These are phyloP conservation scores for Dipodomys stephensi DNA, from an alignment of 2,113 vertebrate species.

Conservation along the genomic window DNA sequence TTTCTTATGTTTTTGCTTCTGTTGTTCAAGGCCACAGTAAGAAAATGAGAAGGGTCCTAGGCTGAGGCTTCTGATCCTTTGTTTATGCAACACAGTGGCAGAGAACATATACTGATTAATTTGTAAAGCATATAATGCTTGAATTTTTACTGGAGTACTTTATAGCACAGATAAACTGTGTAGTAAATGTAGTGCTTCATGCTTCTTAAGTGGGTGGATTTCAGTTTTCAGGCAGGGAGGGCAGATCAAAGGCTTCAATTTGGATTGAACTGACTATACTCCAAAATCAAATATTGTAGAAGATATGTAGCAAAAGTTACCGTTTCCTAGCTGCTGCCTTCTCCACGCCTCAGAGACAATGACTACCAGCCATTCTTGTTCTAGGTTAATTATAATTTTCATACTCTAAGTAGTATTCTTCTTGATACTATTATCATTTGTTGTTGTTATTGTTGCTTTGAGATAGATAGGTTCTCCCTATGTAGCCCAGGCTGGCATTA, in stretches of 20 bases:
- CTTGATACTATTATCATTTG: neutral
- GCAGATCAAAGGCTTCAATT: neutral
- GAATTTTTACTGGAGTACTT: neutral
- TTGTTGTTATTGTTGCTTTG: too few relatives aligned
- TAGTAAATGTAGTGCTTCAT: neutral
- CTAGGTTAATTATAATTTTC: neutral
- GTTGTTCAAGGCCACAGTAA: neutral
- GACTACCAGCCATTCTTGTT: neutral
- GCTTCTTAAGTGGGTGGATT: neutral
- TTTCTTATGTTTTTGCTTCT: slow-evolving; percentile 2
- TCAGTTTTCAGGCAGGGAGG: neutral
- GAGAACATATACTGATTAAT: neutral
- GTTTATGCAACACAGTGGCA: neutral
- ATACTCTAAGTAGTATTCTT: neutral
- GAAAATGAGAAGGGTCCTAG: neutral
- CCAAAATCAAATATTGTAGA: neutral
- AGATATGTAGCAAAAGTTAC: neutral
- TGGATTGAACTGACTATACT: neutral
- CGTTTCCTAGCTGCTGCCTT: neutral
- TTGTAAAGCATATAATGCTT: neutral
- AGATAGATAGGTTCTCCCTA: too few relatives aligned
- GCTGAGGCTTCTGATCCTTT: neutral
- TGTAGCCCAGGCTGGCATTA: too few relatives aligned
- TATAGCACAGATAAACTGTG: neutral
- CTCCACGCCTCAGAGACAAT: neutral